These are phyloP conservation scores for Vollenhovia emeryi DNA, from an alignment of 1,140 invertebrate species.

Conservation along the genomic window DNA sequence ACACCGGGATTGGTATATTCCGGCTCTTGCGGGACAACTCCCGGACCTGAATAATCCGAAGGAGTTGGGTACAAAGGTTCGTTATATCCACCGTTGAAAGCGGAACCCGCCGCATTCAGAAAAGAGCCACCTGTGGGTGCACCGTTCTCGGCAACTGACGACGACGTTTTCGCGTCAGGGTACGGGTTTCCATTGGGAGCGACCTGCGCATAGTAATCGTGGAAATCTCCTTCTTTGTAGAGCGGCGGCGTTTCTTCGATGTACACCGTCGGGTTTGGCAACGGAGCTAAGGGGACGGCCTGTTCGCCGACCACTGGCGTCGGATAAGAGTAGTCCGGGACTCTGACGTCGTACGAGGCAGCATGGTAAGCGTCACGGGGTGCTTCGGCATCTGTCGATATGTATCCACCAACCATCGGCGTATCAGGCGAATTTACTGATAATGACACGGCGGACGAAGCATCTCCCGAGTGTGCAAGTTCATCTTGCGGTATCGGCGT, in stretches of 20 bases:
- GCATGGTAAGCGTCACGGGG: constrained; percentile 52
- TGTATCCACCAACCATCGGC: not conserved
- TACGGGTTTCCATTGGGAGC: not conserved
- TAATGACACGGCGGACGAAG: too few relatives aligned
- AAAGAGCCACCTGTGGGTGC: not conserved
- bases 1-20: not conserved
- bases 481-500: constrained; percentile 87
- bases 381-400: not conserved
- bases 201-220: constrained; percentile 24
- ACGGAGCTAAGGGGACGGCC: constrained; percentile 21
- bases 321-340: constrained; percentile 65
- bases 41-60: not conserved
- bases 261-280: constrained; percentile 71
- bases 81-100: not conserved
- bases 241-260: constrained; percentile 75
- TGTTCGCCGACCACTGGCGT: not conserved
- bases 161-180: too few relatives aligned
- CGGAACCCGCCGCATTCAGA: not conserved
- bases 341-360: constrained; percentile 68
- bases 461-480: not conserved
- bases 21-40: not conserved
- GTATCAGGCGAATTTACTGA: too few relatives aligned
- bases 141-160: not conserved
- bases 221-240: constrained; percentile 72
- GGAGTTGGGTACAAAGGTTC: not conserved